A percentile compares a stretch with the other conserved stretches of the same genome.
Evolutionary conservation across 2,797 vertebrate species (phyloP).

Genomic region (Gymnoscopelus microlampas): DNA sequence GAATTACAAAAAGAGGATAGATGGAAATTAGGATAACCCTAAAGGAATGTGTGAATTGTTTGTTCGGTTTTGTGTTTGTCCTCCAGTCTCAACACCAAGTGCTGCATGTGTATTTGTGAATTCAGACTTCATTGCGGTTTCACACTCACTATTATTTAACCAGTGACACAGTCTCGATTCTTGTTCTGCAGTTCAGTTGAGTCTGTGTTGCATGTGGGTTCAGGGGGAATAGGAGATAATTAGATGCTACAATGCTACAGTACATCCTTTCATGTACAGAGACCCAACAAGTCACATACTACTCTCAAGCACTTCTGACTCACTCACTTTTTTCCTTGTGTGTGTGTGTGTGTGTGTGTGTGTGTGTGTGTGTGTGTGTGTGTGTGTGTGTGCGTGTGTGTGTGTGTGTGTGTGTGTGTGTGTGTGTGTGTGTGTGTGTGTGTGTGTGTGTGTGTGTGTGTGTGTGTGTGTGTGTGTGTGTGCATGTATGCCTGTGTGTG

Average conservation of each 20-base stretch:
- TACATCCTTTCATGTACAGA: slow-evolving; percentile 65
- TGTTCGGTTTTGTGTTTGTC: no score
- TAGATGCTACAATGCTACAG: slow-evolving; percentile 56
- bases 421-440: slow-evolving; percentile 8
- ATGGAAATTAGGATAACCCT: no score
- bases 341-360: slow-evolving; percentile 11
- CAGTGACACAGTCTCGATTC: slow-evolving; percentile 51
- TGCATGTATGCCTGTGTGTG: not conserved
- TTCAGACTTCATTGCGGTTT: slow-evolving; percentile 21
- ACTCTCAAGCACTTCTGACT: slow-evolving; percentile 32
- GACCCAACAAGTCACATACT: slow-evolving; percentile 52
- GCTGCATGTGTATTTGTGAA: not conserved
- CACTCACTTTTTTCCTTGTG: slow-evolving; percentile 44
- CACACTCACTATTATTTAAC: slow-evolving; percentile 50
- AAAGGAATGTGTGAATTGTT: no score
- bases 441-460: not conserved
- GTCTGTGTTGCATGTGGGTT: slow-evolving; percentile 48
- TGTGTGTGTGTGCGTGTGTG: not conserved
- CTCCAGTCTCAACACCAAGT: no score
- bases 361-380: slow-evolving; percentile 5
- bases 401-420: slow-evolving; percentile 3
- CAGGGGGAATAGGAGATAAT: slow-evolving; percentile 71
- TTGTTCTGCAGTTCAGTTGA: slow-evolving; percentile 27
- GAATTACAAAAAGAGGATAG: no score
- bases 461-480: slow-evolving; percentile 12